phyloP scores from a whole-genome alignment of 1,140 invertebrate species.

The Protaetia brevitarsis region DNA sequence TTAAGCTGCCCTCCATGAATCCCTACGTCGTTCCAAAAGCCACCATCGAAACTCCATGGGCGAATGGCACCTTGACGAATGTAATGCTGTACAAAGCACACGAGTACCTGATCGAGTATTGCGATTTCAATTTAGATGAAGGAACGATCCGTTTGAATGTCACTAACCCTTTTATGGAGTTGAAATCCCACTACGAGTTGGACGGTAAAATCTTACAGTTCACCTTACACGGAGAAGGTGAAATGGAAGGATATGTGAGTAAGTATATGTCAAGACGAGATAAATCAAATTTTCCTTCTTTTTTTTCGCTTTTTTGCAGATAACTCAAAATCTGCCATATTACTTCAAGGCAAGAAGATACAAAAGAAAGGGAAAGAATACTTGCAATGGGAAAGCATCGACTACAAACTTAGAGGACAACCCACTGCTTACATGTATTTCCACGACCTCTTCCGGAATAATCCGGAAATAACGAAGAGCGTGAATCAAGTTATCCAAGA shows the following conservation, averaged over 20 bases:
- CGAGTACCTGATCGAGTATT: not conserved
- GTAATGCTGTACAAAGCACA: not conserved
- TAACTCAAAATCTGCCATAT: not conserved
- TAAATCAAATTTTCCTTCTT: too few relatives aligned
- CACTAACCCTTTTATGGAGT: not conserved
- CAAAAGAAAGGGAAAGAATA: not conserved
- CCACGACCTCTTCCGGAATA: not conserved
- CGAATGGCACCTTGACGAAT: not conserved
- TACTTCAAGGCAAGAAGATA: not conserved
- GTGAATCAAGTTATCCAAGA: not conserved
- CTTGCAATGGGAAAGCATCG: not conserved
- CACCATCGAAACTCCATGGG: not conserved
- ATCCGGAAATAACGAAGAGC: not conserved
- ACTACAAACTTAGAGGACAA: not conserved
- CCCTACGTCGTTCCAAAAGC: not conserved
- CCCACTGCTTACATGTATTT: not conserved
- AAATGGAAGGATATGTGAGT: not conserved
- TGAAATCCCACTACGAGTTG: not conserved
- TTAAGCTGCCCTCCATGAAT: not conserved
- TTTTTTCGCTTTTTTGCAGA: not conserved
- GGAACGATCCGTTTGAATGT: not conserved
- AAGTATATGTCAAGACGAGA: too few relatives aligned
- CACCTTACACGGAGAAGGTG: not conserved
- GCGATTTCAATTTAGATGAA: not conserved
- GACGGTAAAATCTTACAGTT: not conserved